Percentiles rank a stretch among this genome's conserved stretches.
Conservation (phyloP, 2,113 vertebrate species). For the Microcebus lehilahytsara region DNA sequence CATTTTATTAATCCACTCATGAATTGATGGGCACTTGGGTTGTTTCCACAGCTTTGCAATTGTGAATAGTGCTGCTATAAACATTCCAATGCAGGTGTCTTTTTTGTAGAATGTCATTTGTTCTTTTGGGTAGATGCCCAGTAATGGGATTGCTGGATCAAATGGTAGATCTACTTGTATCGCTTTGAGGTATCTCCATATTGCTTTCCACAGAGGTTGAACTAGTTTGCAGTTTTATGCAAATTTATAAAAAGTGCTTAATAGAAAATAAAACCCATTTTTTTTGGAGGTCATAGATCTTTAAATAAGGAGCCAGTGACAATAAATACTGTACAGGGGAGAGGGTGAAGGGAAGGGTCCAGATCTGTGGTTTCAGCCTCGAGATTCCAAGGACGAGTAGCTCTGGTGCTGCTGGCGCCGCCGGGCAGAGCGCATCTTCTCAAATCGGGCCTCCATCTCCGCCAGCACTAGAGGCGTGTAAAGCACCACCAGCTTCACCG, state of each 20-base stretch:
- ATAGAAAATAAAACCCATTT: background rate
- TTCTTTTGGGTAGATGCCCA: too few species aligned
- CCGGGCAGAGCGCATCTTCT: slow-evolving; percentile 94
- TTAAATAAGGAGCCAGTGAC: slow-evolving; percentile 75
- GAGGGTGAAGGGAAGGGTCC: background rate
- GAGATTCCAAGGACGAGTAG: slow-evolving; percentile 89
- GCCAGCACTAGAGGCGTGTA: slow-evolving; percentile 94
- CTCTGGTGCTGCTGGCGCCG: slow-evolving; percentile 94
- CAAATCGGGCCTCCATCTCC: slow-evolving; percentile 96
- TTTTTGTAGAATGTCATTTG: too few species aligned
- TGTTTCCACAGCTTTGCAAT: too few species aligned
- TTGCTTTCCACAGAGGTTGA: too few species aligned
- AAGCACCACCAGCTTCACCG: slow-evolving; percentile 93
- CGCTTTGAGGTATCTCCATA: too few species aligned
- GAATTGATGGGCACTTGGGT: too few species aligned
- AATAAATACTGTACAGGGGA: slow-evolving; percentile 80
- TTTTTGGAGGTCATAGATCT: slow-evolving; percentile 52
- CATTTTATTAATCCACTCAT: too few species aligned
- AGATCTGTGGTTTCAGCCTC: slow-evolving; percentile 73
- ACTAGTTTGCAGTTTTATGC: too few species aligned
- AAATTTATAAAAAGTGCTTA: background rate
- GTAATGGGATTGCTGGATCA: too few species aligned
- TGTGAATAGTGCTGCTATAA: too few species aligned
- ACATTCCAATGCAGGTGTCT: too few species aligned
- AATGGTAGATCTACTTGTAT: too few species aligned